Evolutionary conservation across 2,888 invertebrate genomes (phyloP).

Genomic region (Hirtodrosophila alboralis): DNA sequence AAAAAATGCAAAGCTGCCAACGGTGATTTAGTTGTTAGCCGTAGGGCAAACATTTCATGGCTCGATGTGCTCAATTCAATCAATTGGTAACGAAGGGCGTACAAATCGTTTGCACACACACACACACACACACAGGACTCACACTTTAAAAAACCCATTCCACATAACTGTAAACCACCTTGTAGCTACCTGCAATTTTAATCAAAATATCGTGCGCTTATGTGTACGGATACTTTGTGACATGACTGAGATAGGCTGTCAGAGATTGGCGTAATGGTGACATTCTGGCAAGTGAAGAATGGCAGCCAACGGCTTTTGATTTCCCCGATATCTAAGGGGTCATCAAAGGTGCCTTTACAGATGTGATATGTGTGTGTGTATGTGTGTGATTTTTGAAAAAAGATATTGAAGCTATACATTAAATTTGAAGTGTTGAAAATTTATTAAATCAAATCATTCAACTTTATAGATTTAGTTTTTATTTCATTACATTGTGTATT

Average conservation of each 20-base stretch:
- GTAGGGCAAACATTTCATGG: slow-evolving; percentile 77
- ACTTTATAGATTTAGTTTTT: no score
- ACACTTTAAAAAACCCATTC: background rate
- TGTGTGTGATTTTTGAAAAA: no score
- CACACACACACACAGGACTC: slow-evolving; percentile 12
- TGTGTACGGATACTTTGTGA: slow-evolving; percentile 48
- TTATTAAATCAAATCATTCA: no score
- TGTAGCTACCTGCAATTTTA: slow-evolving; percentile 49
- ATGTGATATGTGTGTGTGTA: no score
- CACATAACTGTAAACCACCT: background rate
- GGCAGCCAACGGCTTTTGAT: slow-evolving; percentile 36
- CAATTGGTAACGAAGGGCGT: slow-evolving; percentile 66
- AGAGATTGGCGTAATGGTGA: slow-evolving; percentile 67
- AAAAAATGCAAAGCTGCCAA: slow-evolving; percentile 64
- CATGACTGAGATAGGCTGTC: slow-evolving; percentile 58
- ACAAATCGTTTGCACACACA: slow-evolving; percentile 52
- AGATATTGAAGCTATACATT: slow-evolving; percentile 3
- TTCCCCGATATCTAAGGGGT: slow-evolving; percentile 15
- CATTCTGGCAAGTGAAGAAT: slow-evolving; percentile 51
- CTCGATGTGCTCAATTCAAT: slow-evolving; percentile 76
- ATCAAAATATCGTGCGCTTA: slow-evolving; percentile 46
- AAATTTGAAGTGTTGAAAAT: background rate
- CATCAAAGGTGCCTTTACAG: slow-evolving; percentile 4
- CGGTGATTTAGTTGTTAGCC: slow-evolving; percentile 78
- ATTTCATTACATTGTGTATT: no score